Evolutionary conservation across 2,888 invertebrate genomes (phyloP).

Genomic region (Sicus ferrugineus): DNA sequence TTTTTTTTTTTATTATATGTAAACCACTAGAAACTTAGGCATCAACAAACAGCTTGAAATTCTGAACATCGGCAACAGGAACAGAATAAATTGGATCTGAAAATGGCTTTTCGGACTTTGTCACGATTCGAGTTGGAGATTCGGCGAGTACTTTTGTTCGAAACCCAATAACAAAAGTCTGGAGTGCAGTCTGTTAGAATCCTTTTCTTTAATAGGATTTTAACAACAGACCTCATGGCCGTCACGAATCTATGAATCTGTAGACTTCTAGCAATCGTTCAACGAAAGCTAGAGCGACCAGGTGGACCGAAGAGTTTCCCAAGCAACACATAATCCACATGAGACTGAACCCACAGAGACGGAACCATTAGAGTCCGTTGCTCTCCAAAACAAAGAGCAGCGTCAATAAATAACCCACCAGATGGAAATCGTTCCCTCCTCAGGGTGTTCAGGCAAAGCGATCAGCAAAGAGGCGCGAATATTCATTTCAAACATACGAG

Average conservation of each 20-base stretch:
- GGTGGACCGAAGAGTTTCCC: background rate
- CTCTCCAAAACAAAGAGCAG: background rate
- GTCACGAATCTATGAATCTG: background rate
- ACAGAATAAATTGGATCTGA: constrained; percentile 34
- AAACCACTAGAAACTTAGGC: background rate
- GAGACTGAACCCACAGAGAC: background rate
- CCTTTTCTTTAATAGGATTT: background rate
- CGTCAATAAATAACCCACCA: background rate
- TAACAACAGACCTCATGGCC: background rate
- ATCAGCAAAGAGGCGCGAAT: constrained; percentile 24
- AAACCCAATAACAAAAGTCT: background rate
- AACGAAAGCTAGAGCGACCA: background rate
- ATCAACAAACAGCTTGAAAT: background rate
- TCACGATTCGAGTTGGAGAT: constrained; percentile 32
- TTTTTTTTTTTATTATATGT: background rate
- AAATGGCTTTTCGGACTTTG: constrained; percentile 31
- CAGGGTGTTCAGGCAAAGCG: constrained; percentile 9
- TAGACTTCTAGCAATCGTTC: background rate
- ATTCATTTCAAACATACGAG: constrained; percentile 9
- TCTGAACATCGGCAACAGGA: background rate
- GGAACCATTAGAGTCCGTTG: too few species aligned
- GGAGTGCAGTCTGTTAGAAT: background rate
- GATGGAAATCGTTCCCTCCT: background rate
- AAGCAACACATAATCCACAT: background rate
- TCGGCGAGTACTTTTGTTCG: constrained; percentile 12